These are phyloP conservation scores for Ramphastos sulfuratus DNA, from an alignment of 2,113 vertebrate genomes.

Conservation along the genomic window DNA sequence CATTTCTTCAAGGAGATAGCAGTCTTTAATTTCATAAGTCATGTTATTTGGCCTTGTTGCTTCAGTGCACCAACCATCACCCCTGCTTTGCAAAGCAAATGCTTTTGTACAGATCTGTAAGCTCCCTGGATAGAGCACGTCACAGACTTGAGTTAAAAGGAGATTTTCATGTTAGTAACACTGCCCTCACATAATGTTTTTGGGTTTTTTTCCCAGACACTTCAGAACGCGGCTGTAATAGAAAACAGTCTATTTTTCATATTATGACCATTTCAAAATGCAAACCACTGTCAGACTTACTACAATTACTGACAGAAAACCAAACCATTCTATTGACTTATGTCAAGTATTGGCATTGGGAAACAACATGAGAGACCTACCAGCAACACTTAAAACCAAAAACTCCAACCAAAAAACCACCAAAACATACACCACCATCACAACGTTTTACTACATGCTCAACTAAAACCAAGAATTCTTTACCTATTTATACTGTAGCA, in stretches of 20 bases:
- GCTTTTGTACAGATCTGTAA: constrained; percentile 11
- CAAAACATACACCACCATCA: background rate
- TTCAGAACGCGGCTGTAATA: constrained; percentile 24
- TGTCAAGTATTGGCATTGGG: background rate
- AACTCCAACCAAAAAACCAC: background rate
- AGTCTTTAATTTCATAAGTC: constrained; percentile 38
- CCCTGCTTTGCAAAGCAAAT: constrained; percentile 50
- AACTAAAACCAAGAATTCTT: background rate
- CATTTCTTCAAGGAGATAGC: constrained; percentile 48
- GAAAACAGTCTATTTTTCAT: background rate
- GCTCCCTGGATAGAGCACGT: background rate
- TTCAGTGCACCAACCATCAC: background rate
- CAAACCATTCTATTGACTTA: background rate
- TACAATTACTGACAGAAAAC: background rate
- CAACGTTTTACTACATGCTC: background rate
- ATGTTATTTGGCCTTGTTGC: constrained; percentile 33
- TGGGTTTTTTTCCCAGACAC: constrained; percentile 24
- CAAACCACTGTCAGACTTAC: background rate
- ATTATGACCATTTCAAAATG: background rate
- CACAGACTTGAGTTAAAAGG: constrained; percentile 22
- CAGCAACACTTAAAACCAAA: background rate
- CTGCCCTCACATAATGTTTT: background rate
- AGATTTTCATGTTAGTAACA: constrained; percentile 45
- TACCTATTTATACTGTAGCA: background rate
- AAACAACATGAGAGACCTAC: background rate